phyloP scores from a whole-genome alignment of 2,888 invertebrate species.

The Amblyteles armatorius region DNA sequence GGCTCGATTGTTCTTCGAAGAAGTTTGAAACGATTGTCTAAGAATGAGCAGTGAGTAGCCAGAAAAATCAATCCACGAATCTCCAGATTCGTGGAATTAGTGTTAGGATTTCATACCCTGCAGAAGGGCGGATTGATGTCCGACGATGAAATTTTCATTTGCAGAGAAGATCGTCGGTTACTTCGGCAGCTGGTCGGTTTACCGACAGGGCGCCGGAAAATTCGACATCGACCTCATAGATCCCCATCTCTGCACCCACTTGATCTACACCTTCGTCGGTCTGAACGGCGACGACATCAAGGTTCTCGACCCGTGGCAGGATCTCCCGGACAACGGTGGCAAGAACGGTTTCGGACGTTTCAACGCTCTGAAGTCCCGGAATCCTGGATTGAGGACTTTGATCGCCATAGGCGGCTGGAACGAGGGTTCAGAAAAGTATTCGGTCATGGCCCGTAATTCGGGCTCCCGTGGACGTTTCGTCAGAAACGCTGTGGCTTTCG shows the following conservation, averaged over 20 bases:
- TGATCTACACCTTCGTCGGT: constrained; percentile 89
- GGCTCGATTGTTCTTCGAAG: neutral
- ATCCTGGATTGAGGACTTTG: constrained; percentile 86
- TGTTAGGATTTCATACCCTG: neutral
- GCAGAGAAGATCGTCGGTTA: constrained; percentile 90
- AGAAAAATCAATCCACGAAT: neutral
- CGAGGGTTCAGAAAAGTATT: constrained; percentile 87
- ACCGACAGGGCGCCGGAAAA: constrained; percentile 88
- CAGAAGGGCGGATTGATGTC: neutral
- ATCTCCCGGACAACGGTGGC: constrained; percentile 85
- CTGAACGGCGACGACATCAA: constrained; percentile 86
- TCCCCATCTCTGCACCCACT: constrained; percentile 89
- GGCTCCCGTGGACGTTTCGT: constrained; percentile 86
- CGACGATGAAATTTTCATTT: neutral
- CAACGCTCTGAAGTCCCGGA: constrained; percentile 85
- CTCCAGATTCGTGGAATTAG: neutral
- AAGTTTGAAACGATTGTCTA: neutral
- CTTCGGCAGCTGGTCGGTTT: constrained; percentile 91
- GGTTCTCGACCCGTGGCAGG: constrained; percentile 87
- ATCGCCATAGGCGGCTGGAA: constrained; percentile 89
- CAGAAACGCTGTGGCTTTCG: constrained; percentile 86
- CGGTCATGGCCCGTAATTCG: constrained; percentile 85
- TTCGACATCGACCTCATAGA: constrained; percentile 89
- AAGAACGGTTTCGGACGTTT: constrained; percentile 86
- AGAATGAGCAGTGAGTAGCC: neutral